A percentile compares a stretch with the other conserved stretches of the same genome.
Evolutionary conservation across 1,140 invertebrate genomes (phyloP).

Genomic region (Zaprionus kolodkinae): DNA sequence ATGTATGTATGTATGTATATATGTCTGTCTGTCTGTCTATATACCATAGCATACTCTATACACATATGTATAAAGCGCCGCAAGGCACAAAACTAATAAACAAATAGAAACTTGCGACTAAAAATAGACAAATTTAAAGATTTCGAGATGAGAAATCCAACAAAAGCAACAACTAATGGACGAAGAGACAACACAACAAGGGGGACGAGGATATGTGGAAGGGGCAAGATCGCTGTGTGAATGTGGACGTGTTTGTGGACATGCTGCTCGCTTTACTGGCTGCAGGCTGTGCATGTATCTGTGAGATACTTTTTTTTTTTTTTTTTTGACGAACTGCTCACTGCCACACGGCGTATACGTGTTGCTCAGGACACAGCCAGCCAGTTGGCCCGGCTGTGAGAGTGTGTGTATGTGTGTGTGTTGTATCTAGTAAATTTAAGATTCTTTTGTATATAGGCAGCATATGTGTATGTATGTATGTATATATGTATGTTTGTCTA

Average conservation of each 20-base stretch:
- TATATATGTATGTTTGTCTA: constrained; percentile 2
- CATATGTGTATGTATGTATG: neutral
- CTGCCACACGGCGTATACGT: constrained; percentile 75
- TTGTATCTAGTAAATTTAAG: constrained; percentile 73
- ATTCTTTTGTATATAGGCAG: constrained; percentile 33
- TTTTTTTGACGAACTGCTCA: constrained; percentile 28
- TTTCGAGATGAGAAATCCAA: constrained; percentile 78
- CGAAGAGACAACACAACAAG: no score
- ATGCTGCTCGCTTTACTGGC: constrained; percentile 44
- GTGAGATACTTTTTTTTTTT: constrained; percentile 47
- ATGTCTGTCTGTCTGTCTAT: constrained; percentile 26
- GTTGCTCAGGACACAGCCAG: constrained; percentile 61
- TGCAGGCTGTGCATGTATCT: constrained; percentile 33
- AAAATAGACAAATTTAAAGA: constrained; percentile 82
- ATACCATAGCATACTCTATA: constrained; percentile 6
- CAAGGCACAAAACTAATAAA: constrained; percentile 74
- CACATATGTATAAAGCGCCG: constrained; percentile 34
- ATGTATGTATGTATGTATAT: no score
- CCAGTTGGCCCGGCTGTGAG: constrained; percentile 29
- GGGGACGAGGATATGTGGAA: constrained; percentile 39
- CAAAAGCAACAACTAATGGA: constrained; percentile 36
- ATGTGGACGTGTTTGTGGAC: constrained; percentile 32
- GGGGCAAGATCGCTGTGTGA: constrained; percentile 12
- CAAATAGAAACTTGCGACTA: constrained; percentile 81
- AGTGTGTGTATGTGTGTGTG: neutral